Base-by-base conservation (phyloP, 2,888 invertebrate species). In the Drosophila dives region DNA sequence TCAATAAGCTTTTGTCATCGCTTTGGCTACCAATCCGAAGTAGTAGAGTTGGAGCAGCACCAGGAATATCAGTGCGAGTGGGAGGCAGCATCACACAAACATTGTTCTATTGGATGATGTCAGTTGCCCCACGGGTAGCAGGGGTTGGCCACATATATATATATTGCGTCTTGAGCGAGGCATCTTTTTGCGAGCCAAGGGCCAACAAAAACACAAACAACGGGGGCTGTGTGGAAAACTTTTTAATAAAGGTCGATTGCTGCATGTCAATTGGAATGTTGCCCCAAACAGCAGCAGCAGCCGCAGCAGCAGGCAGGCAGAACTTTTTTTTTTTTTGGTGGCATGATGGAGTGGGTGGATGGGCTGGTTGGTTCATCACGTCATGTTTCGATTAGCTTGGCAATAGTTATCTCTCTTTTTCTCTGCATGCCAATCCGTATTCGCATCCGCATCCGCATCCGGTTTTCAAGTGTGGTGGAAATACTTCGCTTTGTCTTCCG, bases 161-260 rank as follows among this genome's bases (percentile, higher is more conserved):
- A 85, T 83, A 85, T 85, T 85, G 78, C 89, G 89, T 86, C 85
- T 90, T 90, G 89, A 72, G 84, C 77, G 89, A 81, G 72, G 76
- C 73, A 75, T 77, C 72, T 71, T 81, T 80, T 80, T 67, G 77
- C 72, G 59, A 83, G 70, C 70, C 83, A 79, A 68, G 53, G 80
- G 75, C 66, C 67, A 63, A 75, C 68, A 82, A 72, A 48, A 50
- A 45, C 45, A 50, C 49, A 15, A 64, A 32, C 61, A 65, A 26
- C 49, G 15, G 60, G 62, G 3, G 33, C 6, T 12, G 36, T 38
- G 64, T 60, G 71, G 77, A 83, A 89, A 88, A 88, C 68, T 88
- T 88, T 88, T 89, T 91, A 88, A 88, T 88, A 91, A 88, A 90
- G 86, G 91, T 89, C 86, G 87, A 86, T 91, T 81, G 90, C 91